These are phyloP conservation scores for Thymallus thymallus DNA, from an alignment of 2,113 vertebrate species.

Conservation along the genomic window DNA sequence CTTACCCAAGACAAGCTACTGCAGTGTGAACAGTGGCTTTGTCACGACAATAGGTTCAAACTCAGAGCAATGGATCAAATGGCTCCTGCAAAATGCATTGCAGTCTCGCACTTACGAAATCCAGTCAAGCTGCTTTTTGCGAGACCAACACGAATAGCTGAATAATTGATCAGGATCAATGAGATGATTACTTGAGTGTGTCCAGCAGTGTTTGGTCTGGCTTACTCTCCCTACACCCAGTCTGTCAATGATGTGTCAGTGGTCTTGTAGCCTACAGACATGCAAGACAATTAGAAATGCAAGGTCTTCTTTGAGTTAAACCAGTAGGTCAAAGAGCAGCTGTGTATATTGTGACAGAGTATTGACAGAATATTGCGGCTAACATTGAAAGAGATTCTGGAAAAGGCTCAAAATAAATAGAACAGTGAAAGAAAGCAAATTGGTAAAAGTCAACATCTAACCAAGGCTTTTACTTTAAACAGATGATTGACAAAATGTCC, in stretches of 20 bases:
- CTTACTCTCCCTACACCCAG: constrained; percentile 30
- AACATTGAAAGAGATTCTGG: no score
- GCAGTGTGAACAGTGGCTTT: constrained; percentile 25
- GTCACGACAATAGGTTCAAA: constrained; percentile 36
- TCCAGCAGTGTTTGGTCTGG: constrained; percentile 54
- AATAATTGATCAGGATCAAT: constrained; percentile 64
- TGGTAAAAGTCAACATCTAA: no score
- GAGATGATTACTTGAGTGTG: constrained; percentile 49
- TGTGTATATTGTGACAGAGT: no score
- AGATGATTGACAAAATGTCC: no score
- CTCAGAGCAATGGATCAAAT: constrained; percentile 22
- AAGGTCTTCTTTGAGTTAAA: background rate
- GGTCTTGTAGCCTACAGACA: constrained; percentile 4
- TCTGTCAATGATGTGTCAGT: constrained; percentile 51
- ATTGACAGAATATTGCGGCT: no score
- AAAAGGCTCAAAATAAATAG: no score
- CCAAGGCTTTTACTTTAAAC: no score
- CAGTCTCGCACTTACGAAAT: constrained; percentile 56
- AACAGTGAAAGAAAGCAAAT: no score
- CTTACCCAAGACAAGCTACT: constrained; percentile 17
- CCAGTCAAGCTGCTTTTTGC: constrained; percentile 41
- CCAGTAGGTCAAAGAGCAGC: constrained; percentile 6
- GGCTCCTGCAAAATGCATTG: constrained; percentile 58
- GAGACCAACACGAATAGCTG: constrained; percentile 48
- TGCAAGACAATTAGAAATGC: constrained; percentile 15